A percentile compares a stretch with the other conserved stretches of the same genome.
These are phyloP conservation scores for Drosophila aldrichi DNA, from an alignment of 2,888 invertebrate species.

Conservation along the genomic window DNA sequence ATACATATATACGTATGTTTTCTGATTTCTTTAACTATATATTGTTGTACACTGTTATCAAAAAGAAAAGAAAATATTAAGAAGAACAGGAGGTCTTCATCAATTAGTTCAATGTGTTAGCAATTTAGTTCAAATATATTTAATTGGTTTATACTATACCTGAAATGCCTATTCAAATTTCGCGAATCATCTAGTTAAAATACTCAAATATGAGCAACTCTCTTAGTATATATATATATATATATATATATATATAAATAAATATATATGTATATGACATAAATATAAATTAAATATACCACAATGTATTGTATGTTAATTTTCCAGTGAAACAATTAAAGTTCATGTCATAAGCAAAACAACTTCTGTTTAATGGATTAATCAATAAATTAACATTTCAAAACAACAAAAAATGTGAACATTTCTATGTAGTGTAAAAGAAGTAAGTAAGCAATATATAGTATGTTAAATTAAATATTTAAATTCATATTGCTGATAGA, in stretches of 20 bases:
- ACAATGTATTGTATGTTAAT: conserved; percentile 69
- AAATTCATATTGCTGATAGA: no score
- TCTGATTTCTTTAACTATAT: conserved; percentile 6
- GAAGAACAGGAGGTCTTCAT: neutral
- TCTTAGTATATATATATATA: conserved; percentile 47
- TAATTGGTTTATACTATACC: conserved; percentile 44
- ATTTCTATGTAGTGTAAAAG: neutral
- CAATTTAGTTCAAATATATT: conserved; percentile 19
- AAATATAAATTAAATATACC: conserved; percentile 52
- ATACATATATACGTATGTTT: conserved; percentile 1
- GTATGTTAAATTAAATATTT: neutral
- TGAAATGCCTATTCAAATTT: conserved; percentile 66
- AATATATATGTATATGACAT: conserved; percentile 24
- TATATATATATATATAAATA: conserved; percentile 30
- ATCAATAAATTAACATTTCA: conserved; percentile 66
- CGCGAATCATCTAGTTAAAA: conserved; percentile 56
- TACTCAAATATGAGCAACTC: conserved; percentile 51
- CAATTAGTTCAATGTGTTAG: conserved; percentile 47
- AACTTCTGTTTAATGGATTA: conserved; percentile 63
- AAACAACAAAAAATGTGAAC: conserved; percentile 12
- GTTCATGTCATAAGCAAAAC: conserved; percentile 44
- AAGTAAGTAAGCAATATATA: neutral
- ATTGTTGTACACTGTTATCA: conserved; percentile 32
- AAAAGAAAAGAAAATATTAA: conserved; percentile 8
- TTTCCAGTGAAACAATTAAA: conserved; percentile 51